phyloP scores from a whole-genome alignment of 1,140 invertebrate genomes.

The Heterodera carotae region DNA sequence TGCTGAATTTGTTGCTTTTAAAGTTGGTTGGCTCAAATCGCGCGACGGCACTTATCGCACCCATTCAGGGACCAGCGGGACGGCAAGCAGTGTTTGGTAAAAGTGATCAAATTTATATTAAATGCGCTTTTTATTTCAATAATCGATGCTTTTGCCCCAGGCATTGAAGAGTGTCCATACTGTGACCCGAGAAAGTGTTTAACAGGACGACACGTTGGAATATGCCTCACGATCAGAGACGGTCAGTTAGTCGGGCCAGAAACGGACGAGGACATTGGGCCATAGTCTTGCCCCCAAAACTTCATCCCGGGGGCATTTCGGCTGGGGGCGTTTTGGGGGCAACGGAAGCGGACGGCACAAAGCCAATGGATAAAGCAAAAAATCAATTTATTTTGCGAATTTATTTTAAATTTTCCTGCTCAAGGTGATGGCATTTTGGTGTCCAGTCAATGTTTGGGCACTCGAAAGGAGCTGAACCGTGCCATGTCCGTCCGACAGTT shows the following conservation, averaged over 20 bases:
- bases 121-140: no score
- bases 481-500: background rate
- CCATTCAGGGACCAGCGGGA: background rate
- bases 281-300: background rate
- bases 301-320: no score
- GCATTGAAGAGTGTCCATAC: background rate
- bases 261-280: background rate
- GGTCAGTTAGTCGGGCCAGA: background rate
- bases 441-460: background rate
- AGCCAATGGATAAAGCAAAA: no score
- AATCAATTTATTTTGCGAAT: no score
- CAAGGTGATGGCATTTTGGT: background rate
- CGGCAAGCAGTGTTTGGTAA: background rate
- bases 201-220: background rate
- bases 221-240: background rate
- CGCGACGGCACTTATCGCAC: background rate
- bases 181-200: constrained; percentile 2
- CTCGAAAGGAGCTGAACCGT: background rate
- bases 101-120: no score
- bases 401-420: background rate
- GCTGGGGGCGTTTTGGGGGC: no score
- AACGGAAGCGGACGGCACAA: no score
- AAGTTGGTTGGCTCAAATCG: constrained; percentile 16
- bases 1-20: no score
- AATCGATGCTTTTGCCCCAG: no score